Conservation (phyloP, 2,888 invertebrate genomes). For the Megamerina dolium region DNA sequence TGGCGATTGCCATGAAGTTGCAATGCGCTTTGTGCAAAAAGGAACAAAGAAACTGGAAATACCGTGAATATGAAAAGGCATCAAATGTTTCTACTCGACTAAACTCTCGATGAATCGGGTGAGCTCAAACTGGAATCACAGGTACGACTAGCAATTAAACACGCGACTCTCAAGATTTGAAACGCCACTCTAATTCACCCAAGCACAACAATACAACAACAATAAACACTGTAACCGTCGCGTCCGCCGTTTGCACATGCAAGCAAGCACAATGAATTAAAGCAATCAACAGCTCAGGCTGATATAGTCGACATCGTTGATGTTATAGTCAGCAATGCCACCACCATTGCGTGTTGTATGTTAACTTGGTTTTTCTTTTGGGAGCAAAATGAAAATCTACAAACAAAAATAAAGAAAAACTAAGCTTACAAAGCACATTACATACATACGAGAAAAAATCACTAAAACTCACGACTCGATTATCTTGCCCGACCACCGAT, state of each 20-base stretch:
- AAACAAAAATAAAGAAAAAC: neutral
- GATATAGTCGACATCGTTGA: conserved; percentile 1
- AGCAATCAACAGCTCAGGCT: conserved; percentile 9
- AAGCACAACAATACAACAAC: conserved; percentile 11
- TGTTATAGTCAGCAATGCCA: conserved; percentile 1
- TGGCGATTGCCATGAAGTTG: too few species aligned
- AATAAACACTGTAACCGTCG: too few species aligned
- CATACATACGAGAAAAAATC: conserved; percentile 1
- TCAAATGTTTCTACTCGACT: conserved; percentile 4
- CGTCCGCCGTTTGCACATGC: too few species aligned
- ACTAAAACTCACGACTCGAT: conserved; percentile 9
- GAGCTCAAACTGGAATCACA: conserved; percentile 1
- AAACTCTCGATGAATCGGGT: conserved; percentile 1
- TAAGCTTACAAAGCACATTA: neutral
- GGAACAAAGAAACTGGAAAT: too few species aligned
- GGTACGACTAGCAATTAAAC: too few species aligned
- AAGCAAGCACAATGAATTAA: too few species aligned
- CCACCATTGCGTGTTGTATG: conserved; percentile 21
- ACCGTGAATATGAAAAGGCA: too few species aligned
- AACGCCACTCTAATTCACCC: conserved; percentile 10
- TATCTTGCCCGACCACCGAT: too few species aligned
- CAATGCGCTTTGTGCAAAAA: too few species aligned
- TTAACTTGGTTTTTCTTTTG: conserved; percentile 24
- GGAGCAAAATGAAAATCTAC: conserved; percentile 7
- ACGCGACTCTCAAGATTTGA: too few species aligned